Evolutionary conservation across 2,113 vertebrate species (phyloP), one percentile per base, ranked within the genome.

Genomic region (Petroica traversi): DNA sequence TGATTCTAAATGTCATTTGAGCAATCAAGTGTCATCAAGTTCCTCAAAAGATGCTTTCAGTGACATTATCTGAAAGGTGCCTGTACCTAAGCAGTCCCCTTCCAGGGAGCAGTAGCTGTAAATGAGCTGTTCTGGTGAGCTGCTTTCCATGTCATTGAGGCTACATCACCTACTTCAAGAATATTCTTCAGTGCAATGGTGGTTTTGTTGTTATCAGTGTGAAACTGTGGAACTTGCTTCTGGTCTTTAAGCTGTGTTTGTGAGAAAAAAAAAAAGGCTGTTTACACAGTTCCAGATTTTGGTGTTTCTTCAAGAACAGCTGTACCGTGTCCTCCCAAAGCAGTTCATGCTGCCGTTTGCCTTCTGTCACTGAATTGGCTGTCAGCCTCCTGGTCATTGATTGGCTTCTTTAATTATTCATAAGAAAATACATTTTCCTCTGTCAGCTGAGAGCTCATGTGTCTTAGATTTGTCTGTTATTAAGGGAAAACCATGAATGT

Each of bases 141-240:
- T 26, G 17, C 69, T 46, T 88, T n/a, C 59, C 4, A 0, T 49
- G 4, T 58, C n/a, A 54, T 36, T 0, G 0, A 72, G 57, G 16
- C 51, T 31, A 25, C 45, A 51, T 87, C 69, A 38, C 0, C 28
- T 66, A 2, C 5, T 81, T 55, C 38, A 63, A 33, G 64, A 52
- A 20, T 75, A 19, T 74, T 61, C 38, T 58, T 58, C 28, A 15
- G 15, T 43, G 34, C 58, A 3, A 18, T 48, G 59, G 48, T 2
- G 12, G 49, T 48, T 88, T 82, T 89, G 48, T 55, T 92, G 54
- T 89, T 95, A 61, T 33, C 40, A 4, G 17, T 64, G 61, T 87
- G 73, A 71, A 95, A 82, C 45, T 59, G 26, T 77, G 68, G 72
- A 63, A n/a, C 63, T 91, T 78, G 52, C 69, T 93, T 85, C 78